Conservation (phyloP, 2,888 invertebrate species). For the Drosophila pseudotalamancana region DNA sequence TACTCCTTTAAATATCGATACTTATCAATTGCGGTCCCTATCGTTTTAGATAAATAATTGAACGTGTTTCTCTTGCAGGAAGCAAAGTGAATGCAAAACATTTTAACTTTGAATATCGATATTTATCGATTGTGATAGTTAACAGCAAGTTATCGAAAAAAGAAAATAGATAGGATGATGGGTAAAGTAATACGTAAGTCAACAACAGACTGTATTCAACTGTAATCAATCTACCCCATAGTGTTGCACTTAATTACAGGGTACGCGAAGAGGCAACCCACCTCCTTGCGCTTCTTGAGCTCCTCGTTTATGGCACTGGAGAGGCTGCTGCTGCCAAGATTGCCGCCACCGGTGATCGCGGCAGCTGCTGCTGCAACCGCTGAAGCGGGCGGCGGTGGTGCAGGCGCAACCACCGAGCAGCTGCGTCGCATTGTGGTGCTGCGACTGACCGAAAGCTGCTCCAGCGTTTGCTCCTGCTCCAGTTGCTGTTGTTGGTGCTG, state of each 20-base stretch:
- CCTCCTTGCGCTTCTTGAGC: slow-evolving; percentile 88
- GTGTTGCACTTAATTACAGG: slow-evolving; percentile 2
- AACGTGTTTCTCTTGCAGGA: too few relatives aligned
- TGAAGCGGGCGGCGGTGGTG: slow-evolving; percentile 10
- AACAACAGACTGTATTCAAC: too few relatives aligned
- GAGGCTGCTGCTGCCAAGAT: slow-evolving; percentile 84
- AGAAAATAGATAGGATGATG: too few relatives aligned
- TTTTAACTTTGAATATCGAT: too few relatives aligned
- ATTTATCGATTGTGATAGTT: too few relatives aligned
- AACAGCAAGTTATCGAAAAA: too few relatives aligned
- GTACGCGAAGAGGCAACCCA: slow-evolving; percentile 67
- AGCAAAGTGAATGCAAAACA: too few relatives aligned
- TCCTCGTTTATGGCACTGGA: slow-evolving; percentile 90
- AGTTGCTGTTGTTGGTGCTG: slow-evolving; percentile 36
- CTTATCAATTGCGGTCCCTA: neutral
- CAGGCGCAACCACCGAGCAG: slow-evolving; percentile 22
- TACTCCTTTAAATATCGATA: neutral
- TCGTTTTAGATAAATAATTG: too few relatives aligned
- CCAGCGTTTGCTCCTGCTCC: slow-evolving; percentile 23
- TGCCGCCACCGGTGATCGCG: slow-evolving; percentile 63
- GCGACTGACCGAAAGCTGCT: slow-evolving; percentile 42
- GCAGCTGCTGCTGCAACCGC: slow-evolving; percentile 18
- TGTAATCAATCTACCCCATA: too few relatives aligned
- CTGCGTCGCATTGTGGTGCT: slow-evolving; percentile 55
- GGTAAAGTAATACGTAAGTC: too few relatives aligned